Evolutionary conservation across 2,113 vertebrate genomes (phyloP), one percentile per base, ranked within the genome.

Genomic region (Alligator mississippiensis): DNA sequence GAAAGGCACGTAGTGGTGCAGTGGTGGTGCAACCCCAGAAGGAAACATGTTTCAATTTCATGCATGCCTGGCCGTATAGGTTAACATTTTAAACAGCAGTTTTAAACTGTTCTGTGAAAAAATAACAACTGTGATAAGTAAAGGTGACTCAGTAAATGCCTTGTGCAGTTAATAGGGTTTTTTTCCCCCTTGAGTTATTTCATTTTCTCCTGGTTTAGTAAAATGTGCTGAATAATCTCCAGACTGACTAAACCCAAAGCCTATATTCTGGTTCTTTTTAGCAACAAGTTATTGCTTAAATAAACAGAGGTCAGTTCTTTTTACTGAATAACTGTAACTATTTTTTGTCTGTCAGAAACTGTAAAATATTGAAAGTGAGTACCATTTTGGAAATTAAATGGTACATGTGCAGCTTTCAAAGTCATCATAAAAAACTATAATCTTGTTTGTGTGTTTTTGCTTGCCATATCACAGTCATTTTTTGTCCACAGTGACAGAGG

Each of bases 121-220:
- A 4, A 19, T 76, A 25, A 4, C 13, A 63, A 9, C 7, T 78
- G 6, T 28, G 5, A 18, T 17, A 88, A 8, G 7, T n/a, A 78
- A 80, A 77, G 17, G 55, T 10, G 4, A n/a, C 6, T 84, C 4
- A 3, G 8, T 25, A 85, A 16, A 70, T 6, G 4, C 21, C 58
- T 2, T 16, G 11, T 13, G 22, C 62, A 76, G 22, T 30, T 58
- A 55, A 77, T 2, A 38, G 2, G 5, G 2, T 0, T 47, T 16
- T 6, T 57, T 89, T 6, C 0, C 79, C 47, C 54, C 12, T 88
- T 55, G 9, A 85, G 3, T 1, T 47, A 12, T 1, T 68, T 57
- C 4, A 1, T 0, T 30, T 83, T 91, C 57, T 4, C 1, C 9
- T 3, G n/a, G 25, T 5, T 85, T 16, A 61, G 64, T 47, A 47